These are phyloP conservation scores for Petrolisthes manimaculis DNA, from an alignment of 2,888 invertebrate species.

Conservation along the genomic window DNA sequence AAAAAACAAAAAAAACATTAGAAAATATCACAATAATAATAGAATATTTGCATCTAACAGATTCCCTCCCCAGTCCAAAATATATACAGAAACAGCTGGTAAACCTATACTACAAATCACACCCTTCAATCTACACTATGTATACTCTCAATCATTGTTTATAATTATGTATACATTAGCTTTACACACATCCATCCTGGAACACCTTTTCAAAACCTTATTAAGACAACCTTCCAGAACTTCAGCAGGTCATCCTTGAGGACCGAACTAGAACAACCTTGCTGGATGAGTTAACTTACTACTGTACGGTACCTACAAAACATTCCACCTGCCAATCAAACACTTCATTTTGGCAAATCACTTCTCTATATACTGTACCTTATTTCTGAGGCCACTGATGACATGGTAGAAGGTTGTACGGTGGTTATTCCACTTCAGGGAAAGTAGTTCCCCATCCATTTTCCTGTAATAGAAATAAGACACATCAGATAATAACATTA, in stretches of 20 bases:
- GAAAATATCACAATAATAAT: conserved; percentile 1
- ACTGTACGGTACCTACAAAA: neutral
- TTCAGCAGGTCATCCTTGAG: too few species aligned
- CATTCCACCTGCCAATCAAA: neutral
- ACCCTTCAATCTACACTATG: too few species aligned
- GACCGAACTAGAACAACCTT: neutral
- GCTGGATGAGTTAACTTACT: neutral
- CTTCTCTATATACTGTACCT: conserved; percentile 30
- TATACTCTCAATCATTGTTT: too few species aligned
- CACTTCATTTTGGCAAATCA: neutral
- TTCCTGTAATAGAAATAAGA: conserved; percentile 32
- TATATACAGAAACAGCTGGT: too few species aligned
- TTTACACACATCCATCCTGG: too few species aligned
- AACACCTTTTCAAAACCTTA: too few species aligned
- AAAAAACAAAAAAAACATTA: neutral
- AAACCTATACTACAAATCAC: too few species aligned
- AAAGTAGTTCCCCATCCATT: conserved; percentile 64
- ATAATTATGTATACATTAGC: too few species aligned
- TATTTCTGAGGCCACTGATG: conserved; percentile 60
- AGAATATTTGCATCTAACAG: neutral
- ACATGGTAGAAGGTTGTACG: conserved; percentile 61
- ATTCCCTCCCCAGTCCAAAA: too few species aligned
- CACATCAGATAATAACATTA: too few species aligned
- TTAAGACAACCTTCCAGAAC: too few species aligned
- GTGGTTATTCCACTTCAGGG: conserved; percentile 65